Conservation (phyloP, 1,140 invertebrate genomes). For the Atta colombica region DNA sequence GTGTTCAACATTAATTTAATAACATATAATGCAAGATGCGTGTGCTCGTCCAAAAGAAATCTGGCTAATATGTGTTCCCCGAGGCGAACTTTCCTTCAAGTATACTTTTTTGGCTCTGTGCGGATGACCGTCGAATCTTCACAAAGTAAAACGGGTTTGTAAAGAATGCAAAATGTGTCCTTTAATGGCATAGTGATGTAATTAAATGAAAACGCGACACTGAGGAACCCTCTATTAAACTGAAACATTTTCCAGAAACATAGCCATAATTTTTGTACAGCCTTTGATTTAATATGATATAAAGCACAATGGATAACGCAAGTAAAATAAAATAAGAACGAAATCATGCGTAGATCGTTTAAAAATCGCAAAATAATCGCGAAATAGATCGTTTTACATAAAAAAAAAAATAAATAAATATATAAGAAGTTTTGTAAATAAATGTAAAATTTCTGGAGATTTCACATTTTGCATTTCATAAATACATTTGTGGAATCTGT, state of each 20-base stretch:
- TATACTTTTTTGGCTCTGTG: slow-evolving; percentile 2
- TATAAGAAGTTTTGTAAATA: neutral
- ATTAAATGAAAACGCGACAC: neutral
- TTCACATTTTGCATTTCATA: neutral
- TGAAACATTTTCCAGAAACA: neutral
- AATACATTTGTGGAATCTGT: neutral
- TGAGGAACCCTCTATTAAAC: neutral
- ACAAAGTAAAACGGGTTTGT: neutral
- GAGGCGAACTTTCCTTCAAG: slow-evolving; percentile 72
- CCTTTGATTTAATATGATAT: neutral
- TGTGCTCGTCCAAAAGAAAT: slow-evolving; percentile 24
- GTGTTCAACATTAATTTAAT: slow-evolving; percentile 10
- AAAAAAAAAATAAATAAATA: neutral
- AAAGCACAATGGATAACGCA: neutral
- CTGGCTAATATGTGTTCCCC: slow-evolving; percentile 40
- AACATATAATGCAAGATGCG: neutral
- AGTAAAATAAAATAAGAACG: neutral
- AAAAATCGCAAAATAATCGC: neutral
- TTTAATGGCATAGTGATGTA: slow-evolving; percentile 30
- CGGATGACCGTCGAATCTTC: neutral
- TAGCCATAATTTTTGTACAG: slow-evolving; percentile 3
- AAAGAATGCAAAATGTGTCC: neutral
- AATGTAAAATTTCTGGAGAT: neutral
- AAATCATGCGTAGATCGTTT: neutral
- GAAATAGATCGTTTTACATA: neutral